Evolutionary conservation across 2,888 invertebrate species (phyloP), one percentile per base, ranked within the genome.

Genomic region (Piscicola geometra): DNA sequence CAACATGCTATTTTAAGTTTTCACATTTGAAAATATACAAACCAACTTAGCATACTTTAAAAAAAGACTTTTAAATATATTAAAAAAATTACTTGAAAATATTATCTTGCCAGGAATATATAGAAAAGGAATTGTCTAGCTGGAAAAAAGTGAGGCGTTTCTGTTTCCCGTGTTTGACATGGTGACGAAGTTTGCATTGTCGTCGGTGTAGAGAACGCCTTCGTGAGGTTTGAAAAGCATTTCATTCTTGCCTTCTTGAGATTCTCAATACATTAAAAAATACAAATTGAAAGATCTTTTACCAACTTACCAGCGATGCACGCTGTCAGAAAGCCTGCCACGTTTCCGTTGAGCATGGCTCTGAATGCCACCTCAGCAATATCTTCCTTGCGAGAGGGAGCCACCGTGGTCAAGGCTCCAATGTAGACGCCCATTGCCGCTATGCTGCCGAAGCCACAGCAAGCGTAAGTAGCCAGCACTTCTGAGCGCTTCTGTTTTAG

Each of bases 391-490:
- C 78, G 71, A 18, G 76, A 72, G 21, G 80, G 80, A 3, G 79
- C 80, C 30, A 80, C 78, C 1, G 78, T 75, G 18, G 77, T 76
- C 30, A 80, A 76, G 32, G 80, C 79, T 18, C 80, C 80, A 9
- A 80, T 77, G 76, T 79, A 80, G 15, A 80, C 77, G 1, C 80
- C 80, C 35, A 80, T 77, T 18, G 80, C 80, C 1, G 80, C 80
- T 50, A 80, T 79, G 52, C 77, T 78, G 3, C 80, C 79, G 72
- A 80, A 80, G 15, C 80, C 80, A 71, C 80, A 80, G 56, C 79
- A 80, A 1, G 80, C 80, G 69, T 80, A 80, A 12, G 80, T 80
- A 18, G 80, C 80, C 36, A 80, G 77, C 41, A 80, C 80, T 25
- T 66, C 71, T 32, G 80, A 78, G 32, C 80, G 76, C 35, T 77